Base-by-base conservation (phyloP, 2,113 vertebrate genomes). In the Tychaedon coryphoeus region DNA sequence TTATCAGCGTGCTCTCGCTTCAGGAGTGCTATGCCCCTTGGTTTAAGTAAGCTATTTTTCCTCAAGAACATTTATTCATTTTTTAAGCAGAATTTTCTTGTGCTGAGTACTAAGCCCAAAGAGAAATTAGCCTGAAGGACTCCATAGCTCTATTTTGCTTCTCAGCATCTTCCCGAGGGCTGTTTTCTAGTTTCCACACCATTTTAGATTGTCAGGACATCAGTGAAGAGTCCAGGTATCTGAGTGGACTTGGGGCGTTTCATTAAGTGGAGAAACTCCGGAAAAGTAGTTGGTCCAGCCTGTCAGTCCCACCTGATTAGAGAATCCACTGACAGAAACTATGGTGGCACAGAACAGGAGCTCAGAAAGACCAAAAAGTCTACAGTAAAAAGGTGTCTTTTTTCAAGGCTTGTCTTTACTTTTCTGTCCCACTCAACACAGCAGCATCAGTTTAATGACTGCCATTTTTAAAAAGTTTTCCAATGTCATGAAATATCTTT, bases 11-110 rank as follows among this genome's bases (percentile, higher is more conserved):
- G 54, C 62, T 82, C 33, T 76, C 77, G 56, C 86, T 95, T 91
- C 81, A 93, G 54, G 48, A 94, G 66, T 87, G 73, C 25, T 81
- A 12, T 65, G 80, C 48, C 66, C 78, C 36, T 90, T 80, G 42
- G 67, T 88, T 94, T 88, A 94, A 94, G 67, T 38, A 76, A 93
- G 77, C 42, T 90, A 57, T 82, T 94, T 84, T 92, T 81, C 77
- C 57, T 82, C 1, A 3, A 51, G 43, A 64, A 25, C 64, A 61
- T 31, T 77, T 92, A n/a, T 60, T 86, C 64, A 14, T 65, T 61
- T 89, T 71, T 79, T 22, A 29, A 12, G 2, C 11, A 53, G 40
- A 43, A 80, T 77, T 91, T 92, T 84, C 43, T 69, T 4, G 0
- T 54, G n/a, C 42, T 14, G n/a, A 89, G 33, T 33, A 47, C 28